phyloP scores from a whole-genome alignment of 1,140 invertebrate genomes.

The Hydropsyche tenuis region DNA sequence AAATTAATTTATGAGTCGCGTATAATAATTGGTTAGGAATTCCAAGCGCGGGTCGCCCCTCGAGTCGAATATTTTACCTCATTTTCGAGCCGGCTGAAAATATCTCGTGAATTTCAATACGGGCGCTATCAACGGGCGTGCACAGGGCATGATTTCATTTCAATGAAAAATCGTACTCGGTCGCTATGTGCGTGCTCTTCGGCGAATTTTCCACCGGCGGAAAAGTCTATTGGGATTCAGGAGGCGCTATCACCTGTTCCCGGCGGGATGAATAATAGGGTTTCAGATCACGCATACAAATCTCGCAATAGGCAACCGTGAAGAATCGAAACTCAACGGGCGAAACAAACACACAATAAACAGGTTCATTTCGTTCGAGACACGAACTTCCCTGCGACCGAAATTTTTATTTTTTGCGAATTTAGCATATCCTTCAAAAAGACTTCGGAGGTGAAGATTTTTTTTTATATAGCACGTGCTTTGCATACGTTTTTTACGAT shows the following conservation, averaged over 20 bases:
- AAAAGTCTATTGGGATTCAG: slow-evolving; percentile 18
- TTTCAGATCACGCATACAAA: slow-evolving; percentile 26
- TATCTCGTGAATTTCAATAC: slow-evolving; percentile 20
- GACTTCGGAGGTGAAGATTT: no score
- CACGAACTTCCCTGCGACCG: not conserved
- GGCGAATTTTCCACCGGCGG: not conserved
- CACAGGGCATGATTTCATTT: slow-evolving; percentile 14
- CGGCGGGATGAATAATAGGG: slow-evolving; percentile 12
- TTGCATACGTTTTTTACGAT: no score
- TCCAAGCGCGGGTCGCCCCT: not conserved
- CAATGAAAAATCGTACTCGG: slow-evolving; percentile 16
- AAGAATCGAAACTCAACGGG: slow-evolving; percentile 17
- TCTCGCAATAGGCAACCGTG: not conserved
- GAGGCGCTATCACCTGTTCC: not conserved
- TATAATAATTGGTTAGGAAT: slow-evolving; percentile 17
- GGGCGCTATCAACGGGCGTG: not conserved
- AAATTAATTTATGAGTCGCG: slow-evolving; percentile 13
- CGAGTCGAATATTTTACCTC: slow-evolving; percentile 19
- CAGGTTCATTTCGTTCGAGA: slow-evolving; percentile 10
- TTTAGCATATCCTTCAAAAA: not conserved
- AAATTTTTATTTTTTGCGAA: not conserved
- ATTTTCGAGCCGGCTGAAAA: slow-evolving; percentile 2
- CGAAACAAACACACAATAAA: slow-evolving; percentile 25
- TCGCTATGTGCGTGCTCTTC: not conserved
- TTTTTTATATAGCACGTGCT: no score